Evolutionary conservation across 1,140 invertebrate species (phyloP).

Genomic region (Monomorium pharaonis): DNA sequence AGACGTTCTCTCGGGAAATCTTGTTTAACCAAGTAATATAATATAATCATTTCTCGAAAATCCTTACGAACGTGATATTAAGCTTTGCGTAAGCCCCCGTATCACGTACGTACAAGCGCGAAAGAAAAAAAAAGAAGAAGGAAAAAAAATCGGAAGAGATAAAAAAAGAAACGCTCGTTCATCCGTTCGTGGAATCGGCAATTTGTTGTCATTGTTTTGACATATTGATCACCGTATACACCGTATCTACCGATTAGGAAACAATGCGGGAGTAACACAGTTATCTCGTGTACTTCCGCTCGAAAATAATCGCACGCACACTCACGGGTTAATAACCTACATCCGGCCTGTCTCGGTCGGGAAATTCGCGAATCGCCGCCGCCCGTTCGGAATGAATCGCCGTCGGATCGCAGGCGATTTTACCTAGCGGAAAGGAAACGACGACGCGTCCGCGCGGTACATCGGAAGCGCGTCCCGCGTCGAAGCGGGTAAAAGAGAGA

Average conservation of each 20-base stretch:
- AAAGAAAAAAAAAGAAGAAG: too few species aligned
- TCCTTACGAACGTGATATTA: neutral
- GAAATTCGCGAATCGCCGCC: conserved; percentile 28
- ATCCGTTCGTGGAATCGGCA: neutral
- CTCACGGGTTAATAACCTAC: conserved; percentile 43
- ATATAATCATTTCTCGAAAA: neutral
- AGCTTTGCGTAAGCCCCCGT: neutral
- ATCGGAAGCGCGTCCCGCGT: conserved; percentile 19
- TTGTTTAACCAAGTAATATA: neutral
- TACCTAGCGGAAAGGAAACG: conserved; percentile 35
- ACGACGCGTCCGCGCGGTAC: neutral
- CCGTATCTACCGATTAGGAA: conserved; percentile 3
- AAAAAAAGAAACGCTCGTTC: neutral
- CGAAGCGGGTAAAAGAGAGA: neutral
- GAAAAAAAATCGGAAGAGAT: neutral
- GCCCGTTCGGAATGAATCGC: conserved; percentile 11
- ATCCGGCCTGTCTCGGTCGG: conserved; percentile 26
- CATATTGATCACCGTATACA: neutral
- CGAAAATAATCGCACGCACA: conserved; percentile 40
- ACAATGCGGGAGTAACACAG: conserved; percentile 17
- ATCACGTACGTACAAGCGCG: neutral
- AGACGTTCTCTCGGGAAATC: neutral
- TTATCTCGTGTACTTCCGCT: conserved; percentile 48
- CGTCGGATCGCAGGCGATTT: conserved; percentile 23
- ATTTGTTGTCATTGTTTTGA: neutral